Percentiles rank a stretch among this genome's conserved stretches.
Conservation (phyloP, 1,140 invertebrate species). For the Palaemon carinicauda region DNA sequence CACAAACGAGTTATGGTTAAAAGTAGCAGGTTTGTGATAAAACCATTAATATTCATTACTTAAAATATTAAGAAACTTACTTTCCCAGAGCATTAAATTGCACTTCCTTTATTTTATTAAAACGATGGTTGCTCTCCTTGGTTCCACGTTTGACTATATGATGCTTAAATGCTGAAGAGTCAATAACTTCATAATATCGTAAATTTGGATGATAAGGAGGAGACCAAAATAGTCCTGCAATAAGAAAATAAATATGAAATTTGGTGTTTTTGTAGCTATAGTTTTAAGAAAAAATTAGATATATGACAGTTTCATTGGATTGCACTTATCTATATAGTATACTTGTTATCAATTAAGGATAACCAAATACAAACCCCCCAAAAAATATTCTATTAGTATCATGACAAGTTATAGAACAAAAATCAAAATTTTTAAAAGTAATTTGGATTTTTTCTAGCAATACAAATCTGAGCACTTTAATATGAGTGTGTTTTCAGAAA, state of each 20-base stretch:
- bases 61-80: conserved; percentile 52
- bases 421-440: too few relatives aligned
- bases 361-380: background rate
- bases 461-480: too few relatives aligned
- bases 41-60: background rate
- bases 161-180: conserved; percentile 77
- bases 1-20: too few relatives aligned
- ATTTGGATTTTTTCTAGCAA: too few relatives aligned
- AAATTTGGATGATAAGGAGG: conserved; percentile 68
- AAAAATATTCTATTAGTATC: background rate
- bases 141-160: conserved; percentile 83
- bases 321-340: background rate
- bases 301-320: background rate
- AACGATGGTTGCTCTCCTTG: conserved; percentile 81
- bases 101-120: conserved; percentile 87
- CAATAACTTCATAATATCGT: conserved; percentile 82
- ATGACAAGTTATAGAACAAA: too few relatives aligned
- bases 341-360: too few relatives aligned
- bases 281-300: too few relatives aligned
- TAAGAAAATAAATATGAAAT: background rate
- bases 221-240: conserved; percentile 33
- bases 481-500: too few relatives aligned
- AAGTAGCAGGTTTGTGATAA: too few relatives aligned
- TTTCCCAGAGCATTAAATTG: conserved; percentile 81
- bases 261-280: too few relatives aligned